Conservation (phyloP, 2,888 invertebrate species). For the Eupithecia vulgata region DNA sequence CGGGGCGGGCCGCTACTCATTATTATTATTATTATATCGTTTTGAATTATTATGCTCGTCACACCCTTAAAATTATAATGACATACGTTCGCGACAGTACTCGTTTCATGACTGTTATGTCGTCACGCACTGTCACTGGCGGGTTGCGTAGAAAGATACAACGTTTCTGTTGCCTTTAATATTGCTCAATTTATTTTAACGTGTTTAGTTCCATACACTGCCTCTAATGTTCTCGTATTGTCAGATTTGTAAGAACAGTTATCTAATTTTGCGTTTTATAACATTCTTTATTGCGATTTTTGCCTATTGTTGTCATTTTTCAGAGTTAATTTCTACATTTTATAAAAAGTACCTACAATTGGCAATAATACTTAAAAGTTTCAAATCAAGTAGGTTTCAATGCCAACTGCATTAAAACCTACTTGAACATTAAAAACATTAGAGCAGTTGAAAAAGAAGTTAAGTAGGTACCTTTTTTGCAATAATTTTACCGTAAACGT, state of each 20-base stretch:
- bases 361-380: not conserved
- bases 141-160: slow-evolving; percentile 53
- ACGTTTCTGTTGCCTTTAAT: slow-evolving; percentile 32
- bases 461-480: not conserved
- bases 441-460: not conserved
- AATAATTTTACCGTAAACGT: slow-evolving; percentile 14
- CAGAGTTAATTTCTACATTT: not conserved
- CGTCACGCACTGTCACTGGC: slow-evolving; percentile 55
- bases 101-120: slow-evolving; percentile 54
- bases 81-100: slow-evolving; percentile 26
- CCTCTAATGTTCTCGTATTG: not conserved
- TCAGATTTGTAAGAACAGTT: slow-evolving; percentile 3
- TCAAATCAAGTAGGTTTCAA: not conserved
- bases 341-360: not conserved
- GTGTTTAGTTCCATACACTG: slow-evolving; percentile 36
- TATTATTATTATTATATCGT: too few species aligned
- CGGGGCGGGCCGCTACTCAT: too few species aligned
- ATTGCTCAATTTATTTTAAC: slow-evolving; percentile 44
- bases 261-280: slow-evolving; percentile 4
- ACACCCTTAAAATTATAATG: not conserved
- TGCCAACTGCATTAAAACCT: too few species aligned
- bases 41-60: too few species aligned
- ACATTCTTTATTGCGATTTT: not conserved
- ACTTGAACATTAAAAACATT: not conserved
- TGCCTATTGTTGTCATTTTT: not conserved